Evolutionary conservation across 1,140 invertebrate genomes (phyloP).

Genomic region (Brachionus angularis): DNA sequence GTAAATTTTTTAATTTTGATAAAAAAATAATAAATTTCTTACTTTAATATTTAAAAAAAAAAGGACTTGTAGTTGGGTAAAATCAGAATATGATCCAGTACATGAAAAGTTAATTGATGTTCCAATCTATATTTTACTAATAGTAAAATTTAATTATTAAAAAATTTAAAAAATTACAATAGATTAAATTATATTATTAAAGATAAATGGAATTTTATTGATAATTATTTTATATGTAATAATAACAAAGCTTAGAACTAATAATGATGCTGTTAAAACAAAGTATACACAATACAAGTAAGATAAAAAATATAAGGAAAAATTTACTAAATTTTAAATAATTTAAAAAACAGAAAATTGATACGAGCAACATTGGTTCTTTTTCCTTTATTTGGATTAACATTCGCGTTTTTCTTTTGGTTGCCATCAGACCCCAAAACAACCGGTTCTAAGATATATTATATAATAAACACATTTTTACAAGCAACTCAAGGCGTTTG

Average conservation of each 20-base stretch:
- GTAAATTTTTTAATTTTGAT: neutral
- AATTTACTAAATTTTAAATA: neutral
- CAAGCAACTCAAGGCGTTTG: constrained; percentile 58
- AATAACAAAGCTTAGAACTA: constrained; percentile 20
- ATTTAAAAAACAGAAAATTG: constrained; percentile 57
- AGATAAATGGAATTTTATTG: constrained; percentile 30
- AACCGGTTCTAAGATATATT: constrained; percentile 9
- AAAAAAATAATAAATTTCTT: neutral
- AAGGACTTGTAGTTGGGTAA: constrained; percentile 36
- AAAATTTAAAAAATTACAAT: neutral
- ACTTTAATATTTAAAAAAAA: neutral
- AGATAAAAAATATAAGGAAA: neutral
- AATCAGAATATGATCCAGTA: constrained; percentile 21
- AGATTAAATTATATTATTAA: neutral
- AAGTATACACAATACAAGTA: constrained; percentile 43
- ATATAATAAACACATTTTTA: constrained; percentile 38
- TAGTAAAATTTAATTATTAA: neutral
- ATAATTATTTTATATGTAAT: constrained; percentile 42
- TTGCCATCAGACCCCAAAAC: neutral
- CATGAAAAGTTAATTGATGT: constrained; percentile 36
- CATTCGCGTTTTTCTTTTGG: constrained; percentile 61
- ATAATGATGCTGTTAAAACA: constrained; percentile 41
- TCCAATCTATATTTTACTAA: constrained; percentile 34
- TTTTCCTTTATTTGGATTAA: constrained; percentile 62
- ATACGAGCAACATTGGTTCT: constrained; percentile 62